A percentile compares a stretch with the other conserved stretches of the same genome.
Conservation (phyloP, 1,140 invertebrate species). For the Calliopsis andreniformis region DNA sequence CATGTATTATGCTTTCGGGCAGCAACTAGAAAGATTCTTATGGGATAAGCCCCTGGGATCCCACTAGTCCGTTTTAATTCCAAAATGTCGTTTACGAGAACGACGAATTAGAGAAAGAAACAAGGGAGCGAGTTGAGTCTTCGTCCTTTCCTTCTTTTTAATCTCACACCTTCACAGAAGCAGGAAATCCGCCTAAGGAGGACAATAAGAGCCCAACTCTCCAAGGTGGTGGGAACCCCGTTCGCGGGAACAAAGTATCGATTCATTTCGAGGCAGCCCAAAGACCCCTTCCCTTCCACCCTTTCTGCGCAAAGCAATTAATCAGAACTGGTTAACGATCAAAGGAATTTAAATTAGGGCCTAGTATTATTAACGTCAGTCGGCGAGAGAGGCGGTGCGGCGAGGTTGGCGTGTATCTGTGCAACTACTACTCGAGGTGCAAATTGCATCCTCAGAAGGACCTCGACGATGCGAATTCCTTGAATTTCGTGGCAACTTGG, state of each 20-base stretch:
- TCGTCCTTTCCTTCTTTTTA: too few species aligned
- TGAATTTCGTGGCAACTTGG: conserved; percentile 30
- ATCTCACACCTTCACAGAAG: too few species aligned
- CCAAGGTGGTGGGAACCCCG: background rate
- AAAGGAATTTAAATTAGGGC: conserved; percentile 64
- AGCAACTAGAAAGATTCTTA: too few species aligned
- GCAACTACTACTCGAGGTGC: conserved; percentile 30
- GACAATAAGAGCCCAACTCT: background rate
- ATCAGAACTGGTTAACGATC: conserved; percentile 56
- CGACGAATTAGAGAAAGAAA: too few species aligned
- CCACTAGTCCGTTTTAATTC: too few species aligned
- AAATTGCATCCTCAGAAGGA: conserved; percentile 59
- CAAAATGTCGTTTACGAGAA: too few species aligned
- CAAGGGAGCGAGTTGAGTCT: too few species aligned
- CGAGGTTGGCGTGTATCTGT: conserved; percentile 23
- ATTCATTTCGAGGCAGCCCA: conserved; percentile 1
- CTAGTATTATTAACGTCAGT: conserved; percentile 55
- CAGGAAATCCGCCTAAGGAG: too few species aligned
- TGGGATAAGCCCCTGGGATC: too few species aligned
- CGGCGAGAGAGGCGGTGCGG: conserved; percentile 16
- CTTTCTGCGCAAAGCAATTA: conserved; percentile 25
- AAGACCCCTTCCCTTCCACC: background rate
- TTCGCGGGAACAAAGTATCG: conserved; percentile 8
- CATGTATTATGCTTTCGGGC: too few species aligned
- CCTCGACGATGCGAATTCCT: conserved; percentile 47